Base-by-base conservation (phyloP, 2,888 invertebrate species). In the Tetropium fuscum region DNA sequence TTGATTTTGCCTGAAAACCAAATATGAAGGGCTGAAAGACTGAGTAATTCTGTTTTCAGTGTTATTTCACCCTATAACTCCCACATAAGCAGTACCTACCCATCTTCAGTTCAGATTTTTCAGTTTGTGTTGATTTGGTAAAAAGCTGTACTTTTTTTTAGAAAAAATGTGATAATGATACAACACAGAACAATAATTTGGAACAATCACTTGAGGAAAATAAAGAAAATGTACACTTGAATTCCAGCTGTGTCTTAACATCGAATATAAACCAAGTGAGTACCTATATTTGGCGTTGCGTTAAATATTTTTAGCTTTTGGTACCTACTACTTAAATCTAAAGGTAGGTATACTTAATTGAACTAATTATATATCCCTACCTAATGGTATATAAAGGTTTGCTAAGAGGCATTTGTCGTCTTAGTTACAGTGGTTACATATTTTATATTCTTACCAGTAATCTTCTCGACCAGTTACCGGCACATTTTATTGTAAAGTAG, bases 1-100 rank as follows among this genome's bases (percentile, higher is more conserved):
- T 76, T 75, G 75, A 76, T 76, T 77, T 75, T 76, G 57, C 73
- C 65, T 65, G 66, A 63, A 60, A 71, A 69, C 57, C 64, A 61
- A 64, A 61, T 64, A 64, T 64, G 64, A 64, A 56, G 61, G 64
- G 68, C 69, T 74, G 70, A 74, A 74, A 71, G 61, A 61, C 58
- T 59, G 53, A 57, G 53, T 49, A 49, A 57, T 60, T 57, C 64
- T 54, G 59, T 64, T 61, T 64, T 61, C 64, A 64, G 64, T 64
- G 64, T 64, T 61, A 60, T 64, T 64, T 64, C 59, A 56, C 51
- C 59, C 64, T 56, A 59, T 59, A 56, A 51, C 56, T 57, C 55
- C 44, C 36, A 58, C 43, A 53, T 53, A 59, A 60, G 58, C 47
- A 53, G 48, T 41, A 54, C 64, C 49, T 40, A 41, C 56, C 57